Evolutionary conservation across 2,888 invertebrate genomes (phyloP).

Genomic region (Dryobota labecula): DNA sequence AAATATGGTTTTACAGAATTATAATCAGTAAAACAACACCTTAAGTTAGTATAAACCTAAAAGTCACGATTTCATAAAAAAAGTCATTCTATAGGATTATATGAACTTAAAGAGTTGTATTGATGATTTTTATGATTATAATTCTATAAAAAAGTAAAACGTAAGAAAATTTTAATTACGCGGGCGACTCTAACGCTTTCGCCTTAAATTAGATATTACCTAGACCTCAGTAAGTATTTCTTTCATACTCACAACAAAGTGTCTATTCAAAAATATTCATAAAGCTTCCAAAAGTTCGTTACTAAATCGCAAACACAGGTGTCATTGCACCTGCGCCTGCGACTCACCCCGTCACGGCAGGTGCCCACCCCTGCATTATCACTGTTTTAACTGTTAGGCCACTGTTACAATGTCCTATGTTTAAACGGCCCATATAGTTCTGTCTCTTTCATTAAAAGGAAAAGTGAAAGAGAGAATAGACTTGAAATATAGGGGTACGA

Average conservation of each 20-base stretch:
- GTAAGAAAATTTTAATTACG: too few relatives aligned
- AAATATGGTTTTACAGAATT: too few relatives aligned
- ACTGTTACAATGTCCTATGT: constrained; percentile 8
- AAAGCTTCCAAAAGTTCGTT: constrained; percentile 57
- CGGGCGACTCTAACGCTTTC: too few relatives aligned
- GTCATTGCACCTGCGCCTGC: constrained; percentile 73
- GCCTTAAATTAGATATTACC: too few relatives aligned
- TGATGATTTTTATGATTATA: too few relatives aligned
- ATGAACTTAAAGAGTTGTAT: too few relatives aligned
- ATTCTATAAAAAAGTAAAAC: too few relatives aligned
- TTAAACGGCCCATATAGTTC: constrained; percentile 1
- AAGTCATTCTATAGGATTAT: too few relatives aligned
- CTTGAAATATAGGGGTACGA: not conserved
- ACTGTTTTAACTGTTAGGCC: constrained; percentile 20
- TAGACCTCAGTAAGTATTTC: not conserved
- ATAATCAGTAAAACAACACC: too few relatives aligned
- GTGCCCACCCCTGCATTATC: constrained; percentile 77
- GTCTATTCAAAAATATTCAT: constrained; percentile 14
- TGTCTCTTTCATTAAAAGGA: constrained; percentile 19
- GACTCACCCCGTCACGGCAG: constrained; percentile 77
- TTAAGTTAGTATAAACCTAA: too few relatives aligned
- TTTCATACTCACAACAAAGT: not conserved
- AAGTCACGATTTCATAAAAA: too few relatives aligned
- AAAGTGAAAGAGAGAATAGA: constrained; percentile 6
- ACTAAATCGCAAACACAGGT: constrained; percentile 73